Evolutionary conservation across 2,113 vertebrate genomes (phyloP).

Genomic region (Nothocercus nigrocapillus): DNA sequence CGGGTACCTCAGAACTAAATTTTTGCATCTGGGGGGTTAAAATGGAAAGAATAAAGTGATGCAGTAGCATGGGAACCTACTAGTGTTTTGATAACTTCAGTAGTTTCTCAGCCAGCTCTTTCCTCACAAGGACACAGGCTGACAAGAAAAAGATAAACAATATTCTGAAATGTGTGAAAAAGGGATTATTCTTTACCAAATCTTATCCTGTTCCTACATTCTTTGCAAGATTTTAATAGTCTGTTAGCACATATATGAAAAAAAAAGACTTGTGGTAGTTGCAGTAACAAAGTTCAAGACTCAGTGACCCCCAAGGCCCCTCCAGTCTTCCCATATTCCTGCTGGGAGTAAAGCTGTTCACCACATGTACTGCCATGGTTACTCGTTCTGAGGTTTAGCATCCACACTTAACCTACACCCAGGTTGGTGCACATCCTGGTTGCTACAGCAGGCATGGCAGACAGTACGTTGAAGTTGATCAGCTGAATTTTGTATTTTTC

Average conservation of each 20-base stretch:
- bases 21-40: background rate
- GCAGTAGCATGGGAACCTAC: background rate
- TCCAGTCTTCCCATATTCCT: background rate
- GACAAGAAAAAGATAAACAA: background rate
- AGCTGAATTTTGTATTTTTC: background rate
- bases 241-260: background rate
- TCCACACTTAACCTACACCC: background rate
- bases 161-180: background rate
- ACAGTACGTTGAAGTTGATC: background rate
- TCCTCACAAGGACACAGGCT: background rate
- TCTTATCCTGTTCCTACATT: background rate
- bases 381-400: background rate
- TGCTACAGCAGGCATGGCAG: background rate
- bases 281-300: background rate
- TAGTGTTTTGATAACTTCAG: slow-evolving; percentile 15
- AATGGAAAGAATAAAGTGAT: background rate
- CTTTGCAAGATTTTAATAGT: background rate
- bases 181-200: background rate
- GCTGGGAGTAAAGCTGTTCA: background rate
- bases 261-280: background rate
- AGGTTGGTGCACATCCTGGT: background rate
- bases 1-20: background rate
- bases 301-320: background rate
- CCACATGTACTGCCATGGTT: background rate
- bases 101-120: slow-evolving; percentile 16